Conservation (phyloP, 2,797 vertebrate species). For the Streptopelia turtur region DNA sequence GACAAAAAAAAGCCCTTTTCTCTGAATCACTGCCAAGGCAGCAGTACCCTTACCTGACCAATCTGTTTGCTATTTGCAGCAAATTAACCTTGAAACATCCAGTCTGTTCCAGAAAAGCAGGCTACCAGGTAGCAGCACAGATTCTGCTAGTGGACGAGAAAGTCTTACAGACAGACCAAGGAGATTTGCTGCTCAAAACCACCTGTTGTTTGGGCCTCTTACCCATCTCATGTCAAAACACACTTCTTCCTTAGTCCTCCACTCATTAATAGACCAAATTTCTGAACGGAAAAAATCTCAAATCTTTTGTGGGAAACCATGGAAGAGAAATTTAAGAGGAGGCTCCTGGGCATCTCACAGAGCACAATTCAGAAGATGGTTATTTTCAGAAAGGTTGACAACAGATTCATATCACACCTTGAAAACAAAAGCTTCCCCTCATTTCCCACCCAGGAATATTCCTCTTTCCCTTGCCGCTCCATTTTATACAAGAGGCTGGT, state of each 20-base stretch:
- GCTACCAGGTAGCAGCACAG: background rate
- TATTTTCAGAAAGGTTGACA: background rate
- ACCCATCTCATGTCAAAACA: background rate
- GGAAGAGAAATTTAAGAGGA: background rate
- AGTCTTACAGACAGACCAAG: background rate
- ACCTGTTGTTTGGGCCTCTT: background rate
- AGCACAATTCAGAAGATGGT: background rate
- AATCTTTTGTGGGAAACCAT: background rate
- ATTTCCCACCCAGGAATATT: background rate
- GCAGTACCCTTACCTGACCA: background rate
- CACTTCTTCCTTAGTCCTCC: background rate
- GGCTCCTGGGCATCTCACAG: background rate
- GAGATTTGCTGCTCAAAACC: background rate
- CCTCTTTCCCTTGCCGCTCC: background rate
- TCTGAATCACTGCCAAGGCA: conserved; percentile 11
- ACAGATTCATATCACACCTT: background rate
- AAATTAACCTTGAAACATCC: background rate
- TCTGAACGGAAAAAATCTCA: background rate
- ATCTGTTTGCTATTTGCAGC: background rate
- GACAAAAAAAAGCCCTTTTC: background rate
- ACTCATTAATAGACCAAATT: background rate
- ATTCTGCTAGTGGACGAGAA: accelerated
- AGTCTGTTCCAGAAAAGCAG: background rate
- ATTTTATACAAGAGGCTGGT: background rate
- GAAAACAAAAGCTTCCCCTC: background rate